Percentiles rank a stretch among this genome's conserved stretches.
Conservation (phyloP, 2,797 vertebrate species). For the Malurus splendens region DNA sequence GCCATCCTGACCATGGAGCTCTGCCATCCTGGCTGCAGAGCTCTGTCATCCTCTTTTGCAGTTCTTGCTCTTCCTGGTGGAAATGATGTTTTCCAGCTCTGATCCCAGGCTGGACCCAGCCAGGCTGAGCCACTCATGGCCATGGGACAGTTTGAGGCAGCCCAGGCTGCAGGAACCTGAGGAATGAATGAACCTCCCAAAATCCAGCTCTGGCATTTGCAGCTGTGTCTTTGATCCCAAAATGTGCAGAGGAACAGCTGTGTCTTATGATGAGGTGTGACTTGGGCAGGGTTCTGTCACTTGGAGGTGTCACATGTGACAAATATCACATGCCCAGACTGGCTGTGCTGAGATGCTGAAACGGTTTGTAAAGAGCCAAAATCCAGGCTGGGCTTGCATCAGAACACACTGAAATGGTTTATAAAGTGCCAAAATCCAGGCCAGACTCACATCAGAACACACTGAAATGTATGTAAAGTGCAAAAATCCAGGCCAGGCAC, state of each 20-base stretch:
- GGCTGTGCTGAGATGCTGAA: background rate
- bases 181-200: background rate
- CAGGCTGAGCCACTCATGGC: fast-evolving
- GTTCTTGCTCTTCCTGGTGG: background rate
- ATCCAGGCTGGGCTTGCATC: fast-evolving
- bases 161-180: fast-evolving
- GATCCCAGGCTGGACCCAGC: background rate
- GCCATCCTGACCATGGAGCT: no score
- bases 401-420: fast-evolving
- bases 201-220: no score
- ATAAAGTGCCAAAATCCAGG: background rate
- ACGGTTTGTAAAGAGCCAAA: fast-evolving
- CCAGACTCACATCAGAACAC: fast-evolving
- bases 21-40: no score
- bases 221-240: fast-evolving
- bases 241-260: background rate
- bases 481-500: background rate
- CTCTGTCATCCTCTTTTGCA: background rate
- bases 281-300: background rate
- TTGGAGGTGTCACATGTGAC: fast-evolving
- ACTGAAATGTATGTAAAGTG: fast-evolving
- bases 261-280: fast-evolving
- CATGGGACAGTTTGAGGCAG: background rate
- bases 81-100: background rate
- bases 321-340: background rate